Evolutionary conservation across 2,888 invertebrate species (phyloP).

Genomic region (Petrolisthes manimaculis): DNA sequence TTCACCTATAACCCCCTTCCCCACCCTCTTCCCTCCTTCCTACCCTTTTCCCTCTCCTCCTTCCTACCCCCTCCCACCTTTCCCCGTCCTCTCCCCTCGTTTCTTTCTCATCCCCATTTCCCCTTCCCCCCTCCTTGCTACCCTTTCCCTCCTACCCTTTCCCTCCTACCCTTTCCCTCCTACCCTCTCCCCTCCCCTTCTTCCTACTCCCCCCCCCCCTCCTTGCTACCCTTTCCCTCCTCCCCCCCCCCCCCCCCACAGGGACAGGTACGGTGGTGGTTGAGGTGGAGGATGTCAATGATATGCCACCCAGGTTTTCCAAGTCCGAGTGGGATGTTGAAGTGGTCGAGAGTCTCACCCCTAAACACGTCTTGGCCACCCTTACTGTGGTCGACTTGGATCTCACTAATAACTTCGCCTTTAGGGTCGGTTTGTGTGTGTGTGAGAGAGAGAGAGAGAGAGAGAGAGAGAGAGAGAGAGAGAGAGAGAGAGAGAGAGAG

Average conservation of each 20-base stretch:
- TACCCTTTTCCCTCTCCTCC: too few species aligned
- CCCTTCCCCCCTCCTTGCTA: too few species aligned
- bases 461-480: constrained; percentile 1
- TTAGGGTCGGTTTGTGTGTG: constrained; percentile 35
- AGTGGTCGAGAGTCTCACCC: constrained; percentile 40
- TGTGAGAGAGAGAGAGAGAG: not conserved
- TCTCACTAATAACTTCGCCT: constrained; percentile 48
- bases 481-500: not conserved
- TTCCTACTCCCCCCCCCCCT: too few species aligned
- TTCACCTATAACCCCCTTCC: too few species aligned
- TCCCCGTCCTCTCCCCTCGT: too few species aligned
- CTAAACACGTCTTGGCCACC: constrained; percentile 46
- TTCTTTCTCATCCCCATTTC: too few species aligned
- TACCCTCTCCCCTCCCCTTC: too few species aligned
- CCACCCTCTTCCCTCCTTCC: not conserved
- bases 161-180: too few species aligned
- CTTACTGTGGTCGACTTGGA: constrained; percentile 56
- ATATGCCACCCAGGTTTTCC: constrained; percentile 51
- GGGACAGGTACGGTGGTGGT: constrained; percentile 58
- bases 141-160: too few species aligned
- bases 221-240: not conserved
- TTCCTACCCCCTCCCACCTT: not conserved
- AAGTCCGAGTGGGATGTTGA: constrained; percentile 50
- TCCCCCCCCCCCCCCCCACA: not conserved
- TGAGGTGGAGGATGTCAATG: constrained; percentile 50